Evolutionary conservation across 2,797 vertebrate genomes (phyloP).

Genomic region (Mus caroli): DNA sequence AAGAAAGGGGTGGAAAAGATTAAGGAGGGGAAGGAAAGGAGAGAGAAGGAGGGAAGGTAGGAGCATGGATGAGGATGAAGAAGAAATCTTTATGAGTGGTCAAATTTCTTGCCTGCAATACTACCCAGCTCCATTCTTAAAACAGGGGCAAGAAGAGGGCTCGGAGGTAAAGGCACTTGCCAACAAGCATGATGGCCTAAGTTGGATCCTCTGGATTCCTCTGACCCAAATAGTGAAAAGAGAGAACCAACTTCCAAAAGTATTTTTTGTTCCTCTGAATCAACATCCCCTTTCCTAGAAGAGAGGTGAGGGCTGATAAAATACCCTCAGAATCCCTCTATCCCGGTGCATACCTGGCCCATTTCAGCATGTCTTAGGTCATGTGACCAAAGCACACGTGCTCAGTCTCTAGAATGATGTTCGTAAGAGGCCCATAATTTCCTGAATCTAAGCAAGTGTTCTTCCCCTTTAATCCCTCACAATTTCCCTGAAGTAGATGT

Average conservation of each 20-base stretch:
- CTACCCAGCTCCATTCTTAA: no score
- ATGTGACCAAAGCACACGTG: background rate
- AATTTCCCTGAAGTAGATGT: constrained; percentile 9
- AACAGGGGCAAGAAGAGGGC: background rate
- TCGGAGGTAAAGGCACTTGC: background rate
- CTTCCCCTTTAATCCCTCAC: background rate
- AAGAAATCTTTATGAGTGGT: background rate
- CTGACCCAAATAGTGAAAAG: background rate
- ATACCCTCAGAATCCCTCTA: background rate
- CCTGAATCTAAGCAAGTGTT: constrained; percentile 22
- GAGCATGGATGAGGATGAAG: background rate
- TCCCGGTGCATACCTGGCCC: background rate
- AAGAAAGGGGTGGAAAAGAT: background rate
- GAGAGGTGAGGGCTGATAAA: background rate
- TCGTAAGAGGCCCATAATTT: background rate
- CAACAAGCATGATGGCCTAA: background rate
- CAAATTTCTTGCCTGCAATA: background rate
- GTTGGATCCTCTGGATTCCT: background rate
- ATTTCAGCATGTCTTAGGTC: background rate
- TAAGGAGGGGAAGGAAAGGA: background rate
- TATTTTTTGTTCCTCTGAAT: background rate
- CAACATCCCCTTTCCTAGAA: no score
- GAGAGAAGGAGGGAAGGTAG: no score
- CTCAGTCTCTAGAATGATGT: constrained; percentile 17
- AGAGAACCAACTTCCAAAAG: background rate